phyloP scores from a whole-genome alignment of 2,888 invertebrate genomes.

The Thecophora atra region DNA sequence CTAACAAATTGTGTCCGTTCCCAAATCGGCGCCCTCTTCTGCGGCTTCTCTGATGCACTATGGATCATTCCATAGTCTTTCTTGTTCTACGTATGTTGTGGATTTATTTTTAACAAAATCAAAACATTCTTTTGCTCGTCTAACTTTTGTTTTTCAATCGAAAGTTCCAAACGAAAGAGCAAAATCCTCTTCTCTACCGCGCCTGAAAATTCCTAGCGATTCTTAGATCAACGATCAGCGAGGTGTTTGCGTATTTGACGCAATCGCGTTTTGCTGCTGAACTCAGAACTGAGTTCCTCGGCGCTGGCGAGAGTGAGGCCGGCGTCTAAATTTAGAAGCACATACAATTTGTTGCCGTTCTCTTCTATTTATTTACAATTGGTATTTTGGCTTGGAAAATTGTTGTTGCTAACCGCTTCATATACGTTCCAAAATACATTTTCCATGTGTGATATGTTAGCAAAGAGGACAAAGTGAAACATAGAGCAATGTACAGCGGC shows the following conservation, averaged over 20 bases:
- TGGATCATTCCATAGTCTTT: constrained; percentile 15
- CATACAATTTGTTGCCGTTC: neutral
- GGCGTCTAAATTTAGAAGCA: constrained; percentile 31
- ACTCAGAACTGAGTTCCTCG: neutral
- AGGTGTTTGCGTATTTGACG: neutral
- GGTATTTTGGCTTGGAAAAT: constrained; percentile 21
- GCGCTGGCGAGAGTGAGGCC: constrained; percentile 16
- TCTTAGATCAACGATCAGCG: neutral
- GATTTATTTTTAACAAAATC: constrained; percentile 41
- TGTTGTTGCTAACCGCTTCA: neutral
- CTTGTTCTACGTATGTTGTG: neutral
- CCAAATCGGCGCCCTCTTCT: neutral
- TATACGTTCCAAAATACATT: constrained; percentile 15
- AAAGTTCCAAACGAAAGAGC: constrained; percentile 27
- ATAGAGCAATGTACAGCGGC: neutral
- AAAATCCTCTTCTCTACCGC: neutral
- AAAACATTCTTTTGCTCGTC: constrained; percentile 22
- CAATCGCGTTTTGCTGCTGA: constrained; percentile 19
- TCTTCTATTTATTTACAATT: constrained; percentile 10
- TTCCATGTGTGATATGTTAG: constrained; percentile 16
- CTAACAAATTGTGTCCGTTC: constrained; percentile 20
- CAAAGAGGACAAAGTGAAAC: neutral
- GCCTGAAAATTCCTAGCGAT: neutral
- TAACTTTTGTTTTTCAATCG: neutral
- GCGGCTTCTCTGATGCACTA: constrained; percentile 16